Evolutionary conservation across 1,140 invertebrate genomes (phyloP).

Genomic region (Drosophila tristis): DNA sequence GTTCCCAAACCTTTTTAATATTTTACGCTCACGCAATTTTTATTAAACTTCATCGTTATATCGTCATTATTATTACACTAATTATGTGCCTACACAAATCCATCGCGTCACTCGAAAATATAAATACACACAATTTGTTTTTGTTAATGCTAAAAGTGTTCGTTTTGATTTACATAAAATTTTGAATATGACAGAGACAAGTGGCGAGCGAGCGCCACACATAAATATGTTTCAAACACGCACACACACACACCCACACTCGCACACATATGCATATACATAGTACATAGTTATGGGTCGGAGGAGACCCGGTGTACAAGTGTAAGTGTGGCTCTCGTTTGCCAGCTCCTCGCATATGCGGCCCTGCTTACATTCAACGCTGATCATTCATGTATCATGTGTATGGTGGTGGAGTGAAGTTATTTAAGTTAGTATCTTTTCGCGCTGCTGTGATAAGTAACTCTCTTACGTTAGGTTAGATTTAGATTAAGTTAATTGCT

Average conservation of each 20-base stretch:
- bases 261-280: too few species aligned
- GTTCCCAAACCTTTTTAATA: slow-evolving; percentile 54
- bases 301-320: slow-evolving; percentile 41
- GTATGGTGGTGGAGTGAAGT: slow-evolving; percentile 7
- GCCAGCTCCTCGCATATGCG: slow-evolving; percentile 19
- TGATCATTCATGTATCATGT: too few species aligned
- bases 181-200: slow-evolving; percentile 74
- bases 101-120: slow-evolving; percentile 57
- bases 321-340: slow-evolving; percentile 25
- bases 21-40: slow-evolving; percentile 67
- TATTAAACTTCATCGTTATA: slow-evolving; percentile 66
- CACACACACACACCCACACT: too few species aligned
- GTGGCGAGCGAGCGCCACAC: slow-evolving; percentile 51
- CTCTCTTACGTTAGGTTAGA: slow-evolving; percentile 68
- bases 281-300: slow-evolving; percentile 51
- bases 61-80: slow-evolving; percentile 69
- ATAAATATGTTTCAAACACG: slow-evolving; percentile 45
- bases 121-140: slow-evolving; percentile 50
- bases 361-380: background rate
- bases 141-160: slow-evolving; percentile 67
- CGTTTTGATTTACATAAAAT: slow-evolving; percentile 77
- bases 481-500: slow-evolving; percentile 76
- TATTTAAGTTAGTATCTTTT: slow-evolving; percentile 63
- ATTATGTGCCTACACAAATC: slow-evolving; percentile 77
- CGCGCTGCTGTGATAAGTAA: slow-evolving; percentile 76